phyloP scores from a whole-genome alignment of 1,140 invertebrate genomes.

The Elymnias hypermnestra region DNA sequence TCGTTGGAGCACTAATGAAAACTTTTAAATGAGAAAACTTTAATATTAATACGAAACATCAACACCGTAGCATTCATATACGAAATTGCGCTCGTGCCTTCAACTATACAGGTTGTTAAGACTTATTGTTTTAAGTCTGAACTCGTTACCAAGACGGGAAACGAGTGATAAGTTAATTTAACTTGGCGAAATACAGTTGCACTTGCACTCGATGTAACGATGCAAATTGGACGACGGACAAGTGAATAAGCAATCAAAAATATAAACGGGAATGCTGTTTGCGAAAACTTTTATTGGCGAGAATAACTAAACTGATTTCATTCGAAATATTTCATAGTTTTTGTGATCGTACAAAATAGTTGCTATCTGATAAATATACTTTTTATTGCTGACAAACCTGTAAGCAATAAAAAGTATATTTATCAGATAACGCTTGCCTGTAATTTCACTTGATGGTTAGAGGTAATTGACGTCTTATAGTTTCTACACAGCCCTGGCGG shows the following conservation, averaged over 20 bases:
- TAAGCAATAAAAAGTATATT: too few relatives aligned
- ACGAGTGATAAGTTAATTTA: slow-evolving; percentile 21
- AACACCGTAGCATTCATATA: slow-evolving; percentile 1
- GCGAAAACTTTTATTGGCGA: background rate
- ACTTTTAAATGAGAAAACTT: slow-evolving; percentile 1
- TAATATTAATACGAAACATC: background rate
- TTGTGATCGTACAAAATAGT: too few relatives aligned
- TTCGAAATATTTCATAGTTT: too few relatives aligned
- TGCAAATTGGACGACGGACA: background rate
- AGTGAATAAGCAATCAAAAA: slow-evolving; percentile 1
- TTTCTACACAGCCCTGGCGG: too few relatives aligned
- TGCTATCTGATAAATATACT: too few relatives aligned
- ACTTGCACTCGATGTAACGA: slow-evolving; percentile 3
- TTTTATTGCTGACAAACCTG: too few relatives aligned
- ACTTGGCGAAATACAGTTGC: slow-evolving; percentile 11
- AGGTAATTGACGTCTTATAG: too few relatives aligned
- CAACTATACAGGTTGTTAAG: slow-evolving; percentile 9
- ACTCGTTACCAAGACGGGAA: background rate
- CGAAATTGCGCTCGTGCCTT: slow-evolving; percentile 11
- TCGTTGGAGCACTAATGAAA: too few relatives aligned
- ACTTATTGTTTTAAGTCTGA: slow-evolving; percentile 9
- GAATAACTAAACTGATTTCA: background rate
- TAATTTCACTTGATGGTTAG: too few relatives aligned
- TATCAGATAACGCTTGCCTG: too few relatives aligned
- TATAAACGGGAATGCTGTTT: background rate